phyloP scores from a whole-genome alignment of 2,113 vertebrate species.

The Protobothrops flavoviridis region DNA sequence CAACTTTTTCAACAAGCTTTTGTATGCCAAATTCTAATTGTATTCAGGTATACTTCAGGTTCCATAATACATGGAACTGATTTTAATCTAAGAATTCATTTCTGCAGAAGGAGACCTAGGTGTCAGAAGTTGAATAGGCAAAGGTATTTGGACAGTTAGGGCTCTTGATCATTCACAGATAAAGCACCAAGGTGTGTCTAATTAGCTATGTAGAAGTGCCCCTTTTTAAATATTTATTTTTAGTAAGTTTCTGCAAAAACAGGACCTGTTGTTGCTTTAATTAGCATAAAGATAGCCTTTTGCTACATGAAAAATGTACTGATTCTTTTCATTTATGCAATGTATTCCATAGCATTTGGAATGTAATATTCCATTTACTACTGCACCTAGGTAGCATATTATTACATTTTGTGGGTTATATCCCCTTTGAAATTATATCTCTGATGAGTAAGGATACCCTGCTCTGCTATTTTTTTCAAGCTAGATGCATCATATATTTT shows the following conservation, averaged over 20 bases:
- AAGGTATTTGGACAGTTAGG: background rate
- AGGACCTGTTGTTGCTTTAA: background rate
- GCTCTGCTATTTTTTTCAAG: background rate
- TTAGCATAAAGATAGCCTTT: background rate
- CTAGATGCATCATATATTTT: background rate
- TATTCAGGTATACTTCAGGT: background rate
- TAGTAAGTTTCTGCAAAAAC: background rate
- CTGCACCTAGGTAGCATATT: background rate
- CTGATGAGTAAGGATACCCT: background rate
- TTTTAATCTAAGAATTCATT: background rate
- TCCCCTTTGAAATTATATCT: background rate
- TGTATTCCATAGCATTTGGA: background rate
- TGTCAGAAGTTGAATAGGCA: background rate
- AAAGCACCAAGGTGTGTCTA: background rate
- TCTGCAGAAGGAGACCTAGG: background rate
- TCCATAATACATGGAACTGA: background rate
- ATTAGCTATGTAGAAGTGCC: background rate
- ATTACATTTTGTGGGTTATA: background rate
- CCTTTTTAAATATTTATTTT: background rate
- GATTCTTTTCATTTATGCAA: background rate
- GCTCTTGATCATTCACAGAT: background rate
- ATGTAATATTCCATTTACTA: background rate
- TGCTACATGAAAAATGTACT: background rate
- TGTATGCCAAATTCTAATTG: conserved; percentile 9
- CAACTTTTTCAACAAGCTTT: background rate